Evolutionary conservation across 2,113 vertebrate genomes (phyloP), one percentile per base, ranked within the genome.

Genomic region (Suricata suricatta): DNA sequence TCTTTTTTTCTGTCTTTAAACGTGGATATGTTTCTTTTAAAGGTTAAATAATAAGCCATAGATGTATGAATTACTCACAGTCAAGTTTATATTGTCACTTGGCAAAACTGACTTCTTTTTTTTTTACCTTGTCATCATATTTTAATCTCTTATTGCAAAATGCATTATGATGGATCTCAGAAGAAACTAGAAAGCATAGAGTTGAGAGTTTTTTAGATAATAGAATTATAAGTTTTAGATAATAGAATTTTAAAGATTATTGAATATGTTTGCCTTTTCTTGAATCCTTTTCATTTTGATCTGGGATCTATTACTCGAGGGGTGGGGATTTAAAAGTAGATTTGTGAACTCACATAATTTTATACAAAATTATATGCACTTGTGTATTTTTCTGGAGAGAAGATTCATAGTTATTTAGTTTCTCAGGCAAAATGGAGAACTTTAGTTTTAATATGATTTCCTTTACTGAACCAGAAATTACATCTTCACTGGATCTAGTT

Each of bases 301-400:
- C 25, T 88, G 81, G 52, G 47, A 76, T 80, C 77, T 29, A 44
- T 85, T 66, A 85, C 23, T 93, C 41, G 47, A 85, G 38, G 25
- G 17, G 2, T 93, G n/a, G 27, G 52, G 52, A 87, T 91, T 90
- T 84, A 41, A 93, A 91, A 69, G 63, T 92, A 96, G 72, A n/a
- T 44, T 89, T 90, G 71, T 86, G 63, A 95, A 54, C 33, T 33
- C 5, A 66, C 90, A 33, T n/a, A 84, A 60, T 93, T 17, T 54
- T 63, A 86, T 92, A 63, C 72, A 97, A 77, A 93, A 35, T 76
- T 94, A 29, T 54, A 68, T 87, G 16, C 15, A 80, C 90, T 87
- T 95, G 38, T 66, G 15, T 81, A 47, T 89, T 90, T 95, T 95
- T 84, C 44, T 96, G 76, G 90, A 95, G 83, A 93, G 57, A 60